Base-by-base conservation (phyloP, 2,113 vertebrate species). In the Microcebus jonahi region DNA sequence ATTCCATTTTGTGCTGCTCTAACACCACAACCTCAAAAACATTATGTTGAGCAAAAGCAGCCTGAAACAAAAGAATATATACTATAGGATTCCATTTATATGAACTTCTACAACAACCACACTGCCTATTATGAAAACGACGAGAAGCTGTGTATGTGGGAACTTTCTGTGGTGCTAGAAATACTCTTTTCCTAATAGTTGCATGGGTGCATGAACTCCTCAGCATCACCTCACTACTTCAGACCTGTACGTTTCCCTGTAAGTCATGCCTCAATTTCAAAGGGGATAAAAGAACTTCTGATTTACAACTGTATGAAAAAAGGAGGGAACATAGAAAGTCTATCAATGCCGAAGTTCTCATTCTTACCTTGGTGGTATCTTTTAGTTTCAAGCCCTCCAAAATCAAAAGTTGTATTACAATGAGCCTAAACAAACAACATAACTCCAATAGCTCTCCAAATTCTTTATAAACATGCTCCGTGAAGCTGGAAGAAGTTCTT, bases 41-140 rank as follows among this genome's bases (percentile, higher is more conserved):
- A 14, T 13, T 3, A 13, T 0, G 57, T 3, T n/a, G 8, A 15
- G 34, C n/a, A 4, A n/a, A 55, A 45, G 83, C 14, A 21, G 53
- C n/a, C 13, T 12, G n/a, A 36, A 34, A 21, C 10, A 7, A 8
- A 42, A 11, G 6, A 25, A 17, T 0, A 0, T 1, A 0, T 0
- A 20, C 73, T 0, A 5, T 2, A 1, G 36, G 61, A 14, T 6
- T 2, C 42, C 27, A 18, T 7, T 15, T 8, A 7, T 0, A 2
- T 2, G 39, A 1, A 11, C 13, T 1, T 13, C 55, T 3, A 2
- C 18, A 1, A 5, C 21, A 31, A 14, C 21, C 21, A 12, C 3
- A 5, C 0, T 0, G 20, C 0, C 57, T 0, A 4, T 2, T 13
- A 34, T 4, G 63, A 36, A 25, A 6, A 50, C 29, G 8, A 10